Evolutionary conservation across 2,113 vertebrate species (phyloP), one percentile per base, ranked within the genome.

Genomic region (Zosterops lateralis): DNA sequence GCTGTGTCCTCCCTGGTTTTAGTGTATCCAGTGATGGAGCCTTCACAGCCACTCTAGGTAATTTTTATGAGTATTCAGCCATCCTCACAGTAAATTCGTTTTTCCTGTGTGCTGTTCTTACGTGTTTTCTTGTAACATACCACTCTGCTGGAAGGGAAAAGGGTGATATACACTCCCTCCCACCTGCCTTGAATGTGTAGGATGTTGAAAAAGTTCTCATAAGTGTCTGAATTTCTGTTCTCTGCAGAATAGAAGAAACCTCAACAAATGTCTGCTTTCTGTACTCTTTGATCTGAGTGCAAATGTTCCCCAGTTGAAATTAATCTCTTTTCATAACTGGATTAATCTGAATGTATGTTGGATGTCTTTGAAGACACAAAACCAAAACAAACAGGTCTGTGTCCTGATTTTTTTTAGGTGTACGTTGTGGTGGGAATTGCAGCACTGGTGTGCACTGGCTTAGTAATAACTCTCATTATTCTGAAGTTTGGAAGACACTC

Each of bases 401-500:
- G 40, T 89, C 50, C 16, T 87, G 42, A 90, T 68, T 56, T 67
- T 48, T 64, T 84, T 66, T 53, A 99, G 99, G 98, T 99, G 44
- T 99, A 99, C 31, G 98, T 99, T 92, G 99, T 99, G 75, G 99
- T 99, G 92, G 99, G 99, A 76, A 99, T 99, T 76, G 99, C 99
- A 7, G 99, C 98, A 68, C 97, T 99, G 47, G 99, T 99, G 50
- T 99, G 99, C 96, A 98, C 98, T 44, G 99, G 99, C 89, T 98
- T 99, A 95, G 98, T 99, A 75, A 97, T 99, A 90, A 99, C 99
- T 98, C 96, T 99, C 77, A 98, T 99, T 94, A 98, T 99, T 95
- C 98, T 99, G 92, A 99, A 99, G 96, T 99, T 99, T 96, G 99
- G 99, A 95, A 99, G 99, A 79, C 99, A 99, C 87, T 99, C 99